phyloP scores from a whole-genome alignment of 2,113 vertebrate species.

The Willisornis vidua region DNA sequence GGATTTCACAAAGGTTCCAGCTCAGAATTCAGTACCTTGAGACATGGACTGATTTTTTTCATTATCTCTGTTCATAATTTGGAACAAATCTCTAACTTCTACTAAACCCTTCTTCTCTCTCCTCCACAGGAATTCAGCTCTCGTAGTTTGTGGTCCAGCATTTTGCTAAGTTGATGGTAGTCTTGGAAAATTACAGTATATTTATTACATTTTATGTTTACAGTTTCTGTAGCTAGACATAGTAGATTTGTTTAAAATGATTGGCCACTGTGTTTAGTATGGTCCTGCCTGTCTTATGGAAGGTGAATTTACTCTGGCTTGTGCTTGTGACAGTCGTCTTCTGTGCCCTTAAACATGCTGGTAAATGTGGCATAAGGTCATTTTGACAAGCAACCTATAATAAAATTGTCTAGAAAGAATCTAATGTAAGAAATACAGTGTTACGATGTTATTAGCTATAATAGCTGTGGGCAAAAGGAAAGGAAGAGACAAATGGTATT shows the following conservation, averaged over 20 bases:
- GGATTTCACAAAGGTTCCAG: background rate
- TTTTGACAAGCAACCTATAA: background rate
- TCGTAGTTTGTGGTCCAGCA: background rate
- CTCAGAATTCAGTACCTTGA: background rate
- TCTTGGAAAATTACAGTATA: background rate
- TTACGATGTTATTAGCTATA: accelerated
- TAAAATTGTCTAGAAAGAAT: background rate
- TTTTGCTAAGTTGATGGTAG: background rate
- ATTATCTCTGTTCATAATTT: background rate
- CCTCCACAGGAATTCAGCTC: background rate
- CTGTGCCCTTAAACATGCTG: background rate
- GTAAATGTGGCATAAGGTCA: background rate
- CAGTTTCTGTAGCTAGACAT: background rate
- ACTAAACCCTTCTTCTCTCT: background rate
- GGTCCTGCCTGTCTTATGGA: background rate
- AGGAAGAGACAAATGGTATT: background rate
- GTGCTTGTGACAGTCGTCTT: background rate
- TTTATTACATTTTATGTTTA: background rate
- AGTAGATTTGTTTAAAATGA: background rate
- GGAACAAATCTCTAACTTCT: background rate
- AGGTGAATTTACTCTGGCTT: background rate
- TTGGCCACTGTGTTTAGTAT: background rate
- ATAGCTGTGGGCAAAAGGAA: background rate
- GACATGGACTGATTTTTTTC: background rate
- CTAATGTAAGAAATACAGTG: background rate